Base-by-base conservation (phyloP, 2,113 vertebrate species). In the Syrmaticus mikado region DNA sequence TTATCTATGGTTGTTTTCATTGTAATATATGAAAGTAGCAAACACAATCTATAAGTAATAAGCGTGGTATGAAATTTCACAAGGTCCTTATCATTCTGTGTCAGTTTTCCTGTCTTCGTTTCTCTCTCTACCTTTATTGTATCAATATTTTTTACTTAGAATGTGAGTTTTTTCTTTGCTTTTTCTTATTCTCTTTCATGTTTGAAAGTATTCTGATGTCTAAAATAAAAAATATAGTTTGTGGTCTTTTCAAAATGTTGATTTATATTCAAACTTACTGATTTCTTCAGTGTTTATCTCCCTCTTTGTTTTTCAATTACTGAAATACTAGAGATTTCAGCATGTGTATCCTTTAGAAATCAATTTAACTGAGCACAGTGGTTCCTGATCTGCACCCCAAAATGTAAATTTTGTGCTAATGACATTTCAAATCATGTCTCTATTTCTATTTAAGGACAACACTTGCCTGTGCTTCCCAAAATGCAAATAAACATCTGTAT, bases 171-270 rank as follows among this genome's bases (percentile, higher is more conserved):
- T 86, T 83, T 85, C 38, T 82, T 79, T 41, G 19, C 25, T 11
- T 93, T 88, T 78, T 75, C 68, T 40, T 94, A 74, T 80, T 94
- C 78, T 77, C 34, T 87, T 93, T 93, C 67, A 92, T 95, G 87
- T 71, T 10, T 89, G 50, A 87, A 94, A 67, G 15, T 57, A 71
- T 71, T 89, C 78, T 89, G 55, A 20, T 77, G 46, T 36, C 46
- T 83, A 77, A 91, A 87, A 85, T n/a, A 53, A 82, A 3, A 90
- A 82, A 92, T 82, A 64, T 60, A 85, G 52, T 60, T 77, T 1
- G 5, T 52, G 10, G 55, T 76, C 53, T 70, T 77, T 93, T 77
- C 38, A 85, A 91, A 87, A 87, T 40, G 4, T 64, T 93, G 45
- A 40, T 77, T 79, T 85, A 55, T 80, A 74, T 34, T 76, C 28